phyloP scores from a whole-genome alignment of 2,113 vertebrate species.

The Apteryx mantelli region DNA sequence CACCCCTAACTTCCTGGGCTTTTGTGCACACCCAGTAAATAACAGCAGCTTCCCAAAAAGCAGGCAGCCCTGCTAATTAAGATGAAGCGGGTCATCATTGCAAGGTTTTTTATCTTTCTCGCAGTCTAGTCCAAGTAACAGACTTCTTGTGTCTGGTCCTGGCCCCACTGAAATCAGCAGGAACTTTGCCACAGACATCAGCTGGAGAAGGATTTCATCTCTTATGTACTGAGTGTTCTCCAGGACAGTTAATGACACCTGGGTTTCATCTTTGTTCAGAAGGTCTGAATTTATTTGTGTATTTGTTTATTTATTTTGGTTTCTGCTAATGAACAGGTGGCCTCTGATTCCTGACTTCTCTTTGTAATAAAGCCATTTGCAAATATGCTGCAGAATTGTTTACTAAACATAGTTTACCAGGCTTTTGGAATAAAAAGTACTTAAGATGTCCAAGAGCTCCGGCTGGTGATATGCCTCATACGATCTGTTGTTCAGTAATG shows the following conservation, averaged over 20 bases:
- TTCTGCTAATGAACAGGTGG: not conserved
- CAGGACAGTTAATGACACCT: not conserved
- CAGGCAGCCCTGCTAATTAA: not conserved
- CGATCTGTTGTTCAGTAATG: slow-evolving; percentile 40
- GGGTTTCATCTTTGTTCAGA: not conserved
- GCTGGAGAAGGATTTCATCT: not conserved
- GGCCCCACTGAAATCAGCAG: not conserved
- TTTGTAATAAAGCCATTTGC: not conserved
- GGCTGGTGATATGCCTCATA: not conserved
- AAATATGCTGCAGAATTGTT: not conserved
- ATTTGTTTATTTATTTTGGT: not conserved
- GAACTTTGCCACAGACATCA: not conserved
- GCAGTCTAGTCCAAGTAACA: fast-evolving
- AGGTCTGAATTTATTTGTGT: not conserved
- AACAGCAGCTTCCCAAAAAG: not conserved
- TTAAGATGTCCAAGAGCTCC: slow-evolving; percentile 37
- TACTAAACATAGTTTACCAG: slow-evolving; percentile 19
- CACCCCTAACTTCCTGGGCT: not conserved
- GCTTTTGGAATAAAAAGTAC: slow-evolving; percentile 23
- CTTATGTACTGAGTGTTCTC: not conserved
- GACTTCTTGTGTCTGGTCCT: not conserved
- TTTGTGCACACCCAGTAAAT: not conserved
- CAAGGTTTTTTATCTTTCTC: not conserved
- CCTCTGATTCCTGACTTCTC: not conserved
- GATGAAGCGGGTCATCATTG: not conserved